Evolutionary conservation across 2,888 invertebrate species (phyloP).

Genomic region (Drosophila ustulata): DNA sequence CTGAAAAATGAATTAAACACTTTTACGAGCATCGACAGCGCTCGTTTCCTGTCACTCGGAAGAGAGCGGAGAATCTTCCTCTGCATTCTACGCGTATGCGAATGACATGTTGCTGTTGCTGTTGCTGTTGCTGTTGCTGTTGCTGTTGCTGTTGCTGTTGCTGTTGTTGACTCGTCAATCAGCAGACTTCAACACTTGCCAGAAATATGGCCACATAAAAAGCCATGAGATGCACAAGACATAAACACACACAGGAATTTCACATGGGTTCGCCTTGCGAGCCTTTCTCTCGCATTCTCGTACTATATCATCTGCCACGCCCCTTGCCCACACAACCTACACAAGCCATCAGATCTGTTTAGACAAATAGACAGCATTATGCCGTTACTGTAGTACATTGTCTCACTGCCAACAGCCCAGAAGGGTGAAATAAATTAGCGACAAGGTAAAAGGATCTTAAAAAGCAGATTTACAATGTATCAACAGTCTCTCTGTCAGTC

Average conservation of each 20-base stretch:
- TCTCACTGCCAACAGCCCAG: not conserved
- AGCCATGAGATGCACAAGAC: not conserved
- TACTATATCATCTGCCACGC: too few relatives aligned
- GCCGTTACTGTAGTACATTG: not conserved
- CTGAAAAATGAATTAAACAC: not conserved
- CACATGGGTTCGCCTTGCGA: not conserved
- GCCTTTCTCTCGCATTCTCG: not conserved
- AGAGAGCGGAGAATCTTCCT: not conserved
- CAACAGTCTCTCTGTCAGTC: too few relatives aligned
- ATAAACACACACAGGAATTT: not conserved
- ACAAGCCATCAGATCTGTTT: not conserved
- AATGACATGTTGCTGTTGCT: slow-evolving; percentile 1
- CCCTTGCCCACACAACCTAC: not conserved
- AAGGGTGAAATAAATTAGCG: not conserved
- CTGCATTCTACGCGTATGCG: not conserved
- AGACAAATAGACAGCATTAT: not conserved
- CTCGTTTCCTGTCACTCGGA: not conserved
- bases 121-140: too few relatives aligned
- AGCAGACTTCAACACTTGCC: slow-evolving; percentile 1
- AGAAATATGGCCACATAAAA: not conserved
- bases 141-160: not conserved
- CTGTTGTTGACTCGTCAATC: not conserved
- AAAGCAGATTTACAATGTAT: too few relatives aligned
- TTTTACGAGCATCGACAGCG: not conserved
- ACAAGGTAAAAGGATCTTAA: too few relatives aligned